Percentiles rank a stretch among this genome's conserved stretches.
These are phyloP conservation scores for Danio tinwini DNA, from an alignment of 2,797 vertebrate species.

Conservation along the genomic window DNA sequence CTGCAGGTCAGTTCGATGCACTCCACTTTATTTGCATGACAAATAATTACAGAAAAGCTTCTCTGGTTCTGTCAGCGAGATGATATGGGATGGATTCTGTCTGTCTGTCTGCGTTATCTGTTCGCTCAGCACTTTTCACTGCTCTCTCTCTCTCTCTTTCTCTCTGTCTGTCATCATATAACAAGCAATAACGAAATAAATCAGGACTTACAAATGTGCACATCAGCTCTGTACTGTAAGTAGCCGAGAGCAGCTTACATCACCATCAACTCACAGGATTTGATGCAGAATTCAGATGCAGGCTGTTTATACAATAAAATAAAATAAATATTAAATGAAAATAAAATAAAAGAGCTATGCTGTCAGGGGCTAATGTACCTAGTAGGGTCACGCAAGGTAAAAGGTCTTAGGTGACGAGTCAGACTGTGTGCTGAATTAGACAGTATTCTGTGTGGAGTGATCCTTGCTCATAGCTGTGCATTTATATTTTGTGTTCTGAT, in stretches of 20 bases:
- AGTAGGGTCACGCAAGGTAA: no score
- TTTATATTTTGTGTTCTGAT: no score
- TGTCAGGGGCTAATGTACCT: no score
- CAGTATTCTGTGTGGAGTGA: no score
- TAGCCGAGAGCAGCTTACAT: not conserved
- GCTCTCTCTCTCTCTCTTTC: not conserved
- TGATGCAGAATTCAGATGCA: not conserved
- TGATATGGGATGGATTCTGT: not conserved
- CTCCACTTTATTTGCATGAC: slow-evolving; percentile 2
- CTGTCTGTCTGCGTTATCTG: slow-evolving; percentile 8
- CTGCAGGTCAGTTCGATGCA: no score
- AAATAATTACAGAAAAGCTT: not conserved
- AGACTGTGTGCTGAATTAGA: no score
- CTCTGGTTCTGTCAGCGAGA: not conserved
- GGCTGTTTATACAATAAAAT: no score
- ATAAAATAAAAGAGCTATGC: no score
- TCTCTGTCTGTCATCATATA: not conserved
- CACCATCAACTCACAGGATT: not conserved
- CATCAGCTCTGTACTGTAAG: not conserved
- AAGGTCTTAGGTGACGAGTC: no score
- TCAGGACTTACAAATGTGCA: not conserved
- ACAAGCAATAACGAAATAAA: not conserved
- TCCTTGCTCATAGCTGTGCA: no score
- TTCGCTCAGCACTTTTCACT: slow-evolving; percentile 43
- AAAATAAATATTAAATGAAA: no score